Conservation (phyloP, 2,888 invertebrate species). For the Falcaria lacertinaria region DNA sequence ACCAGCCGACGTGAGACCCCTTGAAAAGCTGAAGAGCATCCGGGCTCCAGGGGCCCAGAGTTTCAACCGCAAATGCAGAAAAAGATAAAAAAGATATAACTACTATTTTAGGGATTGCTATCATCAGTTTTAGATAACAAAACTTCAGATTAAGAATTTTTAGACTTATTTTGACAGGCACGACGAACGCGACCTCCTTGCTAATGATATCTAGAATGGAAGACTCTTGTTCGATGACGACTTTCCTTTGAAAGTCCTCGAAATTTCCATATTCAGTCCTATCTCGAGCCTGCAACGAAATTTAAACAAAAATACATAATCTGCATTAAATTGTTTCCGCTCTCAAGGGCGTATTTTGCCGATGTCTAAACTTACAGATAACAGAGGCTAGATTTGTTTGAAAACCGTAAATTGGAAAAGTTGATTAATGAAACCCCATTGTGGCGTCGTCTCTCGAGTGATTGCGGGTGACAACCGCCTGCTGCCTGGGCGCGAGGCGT, state of each 20-base stretch:
- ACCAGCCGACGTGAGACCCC: too few species aligned
- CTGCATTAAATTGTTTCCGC: constrained; percentile 2
- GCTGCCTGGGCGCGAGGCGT: constrained; percentile 3
- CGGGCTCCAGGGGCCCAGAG: too few species aligned
- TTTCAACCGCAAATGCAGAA: too few species aligned
- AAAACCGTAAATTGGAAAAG: constrained; percentile 58
- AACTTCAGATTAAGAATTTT: too few species aligned
- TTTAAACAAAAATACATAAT: constrained; percentile 2
- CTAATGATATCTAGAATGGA: too few species aligned
- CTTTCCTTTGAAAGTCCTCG: not conserved
- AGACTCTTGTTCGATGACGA: not conserved
- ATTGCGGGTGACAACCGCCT: constrained; percentile 29
- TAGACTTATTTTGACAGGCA: too few species aligned
- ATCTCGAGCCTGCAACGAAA: not conserved
- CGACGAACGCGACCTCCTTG: too few species aligned
- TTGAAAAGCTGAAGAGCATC: too few species aligned
- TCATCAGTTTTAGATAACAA: too few species aligned
- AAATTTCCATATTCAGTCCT: not conserved
- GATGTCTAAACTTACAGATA: constrained; percentile 34
- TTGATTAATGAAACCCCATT: constrained; percentile 66
- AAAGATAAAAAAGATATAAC: too few species aligned
- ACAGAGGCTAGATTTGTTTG: constrained; percentile 38
- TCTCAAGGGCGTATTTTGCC: constrained; percentile 9
- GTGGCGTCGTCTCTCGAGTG: constrained; percentile 35
- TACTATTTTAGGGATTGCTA: too few species aligned